Conservation (phyloP, 1,140 invertebrate genomes). For the Tachypleus tridentatus region DNA sequence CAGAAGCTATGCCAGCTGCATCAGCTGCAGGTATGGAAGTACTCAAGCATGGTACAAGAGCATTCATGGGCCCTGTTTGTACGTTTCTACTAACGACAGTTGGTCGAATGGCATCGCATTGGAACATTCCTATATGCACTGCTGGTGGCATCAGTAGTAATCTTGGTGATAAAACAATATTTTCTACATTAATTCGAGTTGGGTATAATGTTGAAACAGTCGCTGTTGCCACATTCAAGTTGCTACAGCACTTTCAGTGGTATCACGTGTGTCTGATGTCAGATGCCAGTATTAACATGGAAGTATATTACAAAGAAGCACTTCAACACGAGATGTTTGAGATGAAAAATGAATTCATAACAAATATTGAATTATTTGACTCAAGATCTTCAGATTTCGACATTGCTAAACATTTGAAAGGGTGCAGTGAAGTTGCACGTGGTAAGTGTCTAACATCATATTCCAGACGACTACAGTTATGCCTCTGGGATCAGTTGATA, state of each 20-base stretch:
- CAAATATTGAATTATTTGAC: not conserved
- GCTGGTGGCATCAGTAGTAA: slow-evolving; percentile 48
- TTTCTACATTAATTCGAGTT: slow-evolving; percentile 69
- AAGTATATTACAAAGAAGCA: not conserved
- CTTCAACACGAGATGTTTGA: not conserved
- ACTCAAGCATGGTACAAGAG: slow-evolving; percentile 18
- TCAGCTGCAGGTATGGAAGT: slow-evolving; percentile 15
- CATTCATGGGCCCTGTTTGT: slow-evolving; percentile 40
- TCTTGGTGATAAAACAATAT: slow-evolving; percentile 75
- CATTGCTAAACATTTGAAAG: slow-evolving; percentile 40
- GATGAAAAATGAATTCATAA: not conserved
- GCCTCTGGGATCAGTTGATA: no score
- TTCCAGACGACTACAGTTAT: no score
- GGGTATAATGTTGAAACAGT: slow-evolving; percentile 58
- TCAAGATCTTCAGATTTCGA: not conserved
- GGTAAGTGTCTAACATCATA: slow-evolving; percentile 39
- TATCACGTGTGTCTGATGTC: slow-evolving; percentile 64
- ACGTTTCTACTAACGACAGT: slow-evolving; percentile 73
- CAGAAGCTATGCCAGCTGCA: slow-evolving; percentile 10
- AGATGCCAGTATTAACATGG: slow-evolving; percentile 41
- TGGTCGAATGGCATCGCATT: slow-evolving; percentile 67
- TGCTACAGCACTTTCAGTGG: slow-evolving; percentile 65
- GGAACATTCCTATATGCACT: slow-evolving; percentile 73
- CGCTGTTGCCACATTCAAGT: slow-evolving; percentile 46
- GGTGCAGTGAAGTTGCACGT: slow-evolving; percentile 66